Evolutionary conservation across 2,888 invertebrate genomes (phyloP).

Genomic region (Dryomyza anilis): DNA sequence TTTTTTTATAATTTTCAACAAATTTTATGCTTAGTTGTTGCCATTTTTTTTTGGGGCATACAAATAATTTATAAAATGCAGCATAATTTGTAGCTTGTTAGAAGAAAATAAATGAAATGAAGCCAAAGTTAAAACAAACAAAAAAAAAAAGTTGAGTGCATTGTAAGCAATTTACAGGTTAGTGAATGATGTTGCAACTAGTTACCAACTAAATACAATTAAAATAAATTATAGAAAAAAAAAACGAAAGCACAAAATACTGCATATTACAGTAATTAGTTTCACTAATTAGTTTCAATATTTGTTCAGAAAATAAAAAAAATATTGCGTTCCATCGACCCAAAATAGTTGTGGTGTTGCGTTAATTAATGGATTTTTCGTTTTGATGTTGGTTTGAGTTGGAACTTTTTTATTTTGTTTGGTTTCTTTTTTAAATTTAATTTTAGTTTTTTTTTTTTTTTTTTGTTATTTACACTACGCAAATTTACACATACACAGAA

Average conservation of each 20-base stretch:
- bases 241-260: neutral
- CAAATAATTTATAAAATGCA: too few relatives aligned
- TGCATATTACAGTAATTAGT: neutral
- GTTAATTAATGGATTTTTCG: neutral
- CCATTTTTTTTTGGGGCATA: too few relatives aligned
- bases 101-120: constrained; percentile 4
- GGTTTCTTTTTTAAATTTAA: neutral
- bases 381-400: too few relatives aligned
- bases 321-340: constrained; percentile 52
- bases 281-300: neutral
- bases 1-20: too few relatives aligned
- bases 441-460: too few relatives aligned
- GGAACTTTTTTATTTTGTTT: neutral
- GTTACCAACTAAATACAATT: too few relatives aligned
- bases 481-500: neutral
- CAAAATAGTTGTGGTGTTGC: constrained; percentile 29
- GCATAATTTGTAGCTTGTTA: too few relatives aligned
- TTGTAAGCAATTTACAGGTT: neutral
- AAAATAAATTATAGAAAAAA: neutral
- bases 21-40: too few relatives aligned
- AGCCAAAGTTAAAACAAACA: neutral
- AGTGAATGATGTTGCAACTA: too few relatives aligned
- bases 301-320: constrained; percentile 2
- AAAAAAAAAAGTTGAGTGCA: neutral
- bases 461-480: neutral